phyloP scores from a whole-genome alignment of 35 echinoderm and acorn worm species.

The Anneissia japonica region DNA sequence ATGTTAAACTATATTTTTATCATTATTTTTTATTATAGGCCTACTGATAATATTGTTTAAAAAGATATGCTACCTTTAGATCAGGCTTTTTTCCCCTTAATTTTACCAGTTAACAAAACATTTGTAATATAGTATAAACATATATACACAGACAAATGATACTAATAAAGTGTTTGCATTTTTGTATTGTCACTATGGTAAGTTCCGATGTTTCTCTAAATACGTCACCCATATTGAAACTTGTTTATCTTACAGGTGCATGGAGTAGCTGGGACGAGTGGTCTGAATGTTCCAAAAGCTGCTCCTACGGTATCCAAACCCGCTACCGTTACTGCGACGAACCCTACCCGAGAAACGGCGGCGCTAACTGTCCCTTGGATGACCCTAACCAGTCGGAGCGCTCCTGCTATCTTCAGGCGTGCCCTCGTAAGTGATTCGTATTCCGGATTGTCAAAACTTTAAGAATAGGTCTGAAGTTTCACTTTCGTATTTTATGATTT shows the following conservation, averaged over 20 bases:
- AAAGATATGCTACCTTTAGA: background rate
- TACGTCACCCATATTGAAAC: slow-evolving; percentile 21
- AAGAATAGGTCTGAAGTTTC: no score
- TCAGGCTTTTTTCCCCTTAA: background rate
- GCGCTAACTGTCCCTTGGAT: slow-evolving; percentile 47
- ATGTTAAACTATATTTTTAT: background rate
- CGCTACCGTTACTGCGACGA: slow-evolving; percentile 49
- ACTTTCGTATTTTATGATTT: no score
- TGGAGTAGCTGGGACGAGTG: slow-evolving; percentile 49
- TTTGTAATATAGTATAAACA: no score
- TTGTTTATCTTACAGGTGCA: slow-evolving; percentile 30
- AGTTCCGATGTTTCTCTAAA: no score
- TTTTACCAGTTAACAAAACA: background rate
- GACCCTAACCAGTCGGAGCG: slow-evolving; percentile 26
- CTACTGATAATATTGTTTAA: background rate
- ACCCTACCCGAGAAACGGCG: slow-evolving; percentile 67
- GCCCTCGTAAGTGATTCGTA: slow-evolving; percentile 81
- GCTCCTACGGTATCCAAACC: slow-evolving; percentile 48
- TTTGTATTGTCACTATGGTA: no score
- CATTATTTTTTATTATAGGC: background rate
- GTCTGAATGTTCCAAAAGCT: slow-evolving; percentile 63
- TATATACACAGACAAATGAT: no score
- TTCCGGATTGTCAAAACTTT: no score
- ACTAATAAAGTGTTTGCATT: no score
- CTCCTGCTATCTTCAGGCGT: slow-evolving; percentile 61